These are phyloP conservation scores for Torymus tubicola DNA, from an alignment of 2,888 invertebrate genomes.

Conservation along the genomic window DNA sequence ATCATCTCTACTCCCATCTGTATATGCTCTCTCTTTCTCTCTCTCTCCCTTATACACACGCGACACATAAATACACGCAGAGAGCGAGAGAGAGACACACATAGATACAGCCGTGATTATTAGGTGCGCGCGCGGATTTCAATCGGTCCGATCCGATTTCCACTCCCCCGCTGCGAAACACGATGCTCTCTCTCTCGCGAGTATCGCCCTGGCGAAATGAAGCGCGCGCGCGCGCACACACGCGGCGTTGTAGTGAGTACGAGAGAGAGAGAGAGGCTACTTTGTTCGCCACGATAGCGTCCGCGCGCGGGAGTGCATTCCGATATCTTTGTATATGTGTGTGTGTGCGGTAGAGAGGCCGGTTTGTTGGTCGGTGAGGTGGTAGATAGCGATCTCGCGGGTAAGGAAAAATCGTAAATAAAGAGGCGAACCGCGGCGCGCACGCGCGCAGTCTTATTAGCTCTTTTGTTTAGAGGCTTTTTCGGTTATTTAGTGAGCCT, in stretches of 20 bases:
- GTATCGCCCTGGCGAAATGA: conserved; percentile 16
- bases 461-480: neutral
- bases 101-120: conserved; percentile 46
- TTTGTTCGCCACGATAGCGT: conserved; percentile 14
- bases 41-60: neutral
- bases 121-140: conserved; percentile 36
- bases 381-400: conserved; percentile 12
- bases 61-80: conserved; percentile 10
- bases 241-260: neutral
- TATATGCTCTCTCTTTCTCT: neutral
- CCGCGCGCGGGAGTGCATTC: neutral
- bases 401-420: conserved; percentile 31
- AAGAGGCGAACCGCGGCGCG: neutral
- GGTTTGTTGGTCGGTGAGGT: too few species aligned
- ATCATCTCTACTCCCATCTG: conserved; percentile 5
- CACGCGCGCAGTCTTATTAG: neutral
- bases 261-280: conserved; percentile 9
- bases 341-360: too few species aligned
- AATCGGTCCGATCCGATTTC: conserved; percentile 50
- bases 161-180: conserved; percentile 53
- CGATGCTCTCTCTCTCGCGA: conserved; percentile 16
- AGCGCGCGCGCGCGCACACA: neutral
- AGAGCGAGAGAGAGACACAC: conserved; percentile 2
- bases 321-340: neutral
- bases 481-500: too few species aligned